phyloP scores from a whole-genome alignment of 2,113 vertebrate genomes.

The Noctilio leporinus region DNA sequence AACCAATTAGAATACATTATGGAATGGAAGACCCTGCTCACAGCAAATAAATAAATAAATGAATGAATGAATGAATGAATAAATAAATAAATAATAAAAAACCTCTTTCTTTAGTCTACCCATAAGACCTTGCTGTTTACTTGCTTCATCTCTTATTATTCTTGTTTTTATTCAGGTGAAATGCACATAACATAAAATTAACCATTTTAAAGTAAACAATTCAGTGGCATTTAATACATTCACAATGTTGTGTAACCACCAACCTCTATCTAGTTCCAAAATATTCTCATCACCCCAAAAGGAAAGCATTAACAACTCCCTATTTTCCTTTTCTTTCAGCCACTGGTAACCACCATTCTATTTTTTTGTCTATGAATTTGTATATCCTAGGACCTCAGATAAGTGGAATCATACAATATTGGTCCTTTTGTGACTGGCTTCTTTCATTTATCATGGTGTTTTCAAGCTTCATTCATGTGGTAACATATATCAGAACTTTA shows the following conservation, averaged over 20 bases:
- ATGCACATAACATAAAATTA: neutral
- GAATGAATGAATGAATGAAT: too few relatives aligned
- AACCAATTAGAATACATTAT: neutral
- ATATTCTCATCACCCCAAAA: neutral
- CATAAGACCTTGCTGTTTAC: neutral
- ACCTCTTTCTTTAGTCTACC: neutral
- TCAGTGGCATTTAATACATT: too few relatives aligned
- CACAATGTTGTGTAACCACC: neutral
- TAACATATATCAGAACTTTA: neutral
- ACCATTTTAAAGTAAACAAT: too few relatives aligned
- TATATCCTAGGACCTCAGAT: neutral
- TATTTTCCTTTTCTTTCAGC: neutral
- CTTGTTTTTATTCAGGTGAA: neutral
- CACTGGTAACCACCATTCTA: neutral
- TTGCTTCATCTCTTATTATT: neutral
- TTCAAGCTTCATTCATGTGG: neutral
- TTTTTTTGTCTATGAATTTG: neutral
- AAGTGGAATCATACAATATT: neutral
- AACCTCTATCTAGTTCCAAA: neutral
- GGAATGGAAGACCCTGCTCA: neutral
- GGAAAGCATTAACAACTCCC: neutral
- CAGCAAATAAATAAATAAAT: neutral
- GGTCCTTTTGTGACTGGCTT: neutral
- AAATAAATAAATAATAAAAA: too few relatives aligned
- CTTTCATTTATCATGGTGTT: neutral